Evolutionary conservation across 1,140 invertebrate genomes (phyloP).

Genomic region (Drosophila insularis): DNA sequence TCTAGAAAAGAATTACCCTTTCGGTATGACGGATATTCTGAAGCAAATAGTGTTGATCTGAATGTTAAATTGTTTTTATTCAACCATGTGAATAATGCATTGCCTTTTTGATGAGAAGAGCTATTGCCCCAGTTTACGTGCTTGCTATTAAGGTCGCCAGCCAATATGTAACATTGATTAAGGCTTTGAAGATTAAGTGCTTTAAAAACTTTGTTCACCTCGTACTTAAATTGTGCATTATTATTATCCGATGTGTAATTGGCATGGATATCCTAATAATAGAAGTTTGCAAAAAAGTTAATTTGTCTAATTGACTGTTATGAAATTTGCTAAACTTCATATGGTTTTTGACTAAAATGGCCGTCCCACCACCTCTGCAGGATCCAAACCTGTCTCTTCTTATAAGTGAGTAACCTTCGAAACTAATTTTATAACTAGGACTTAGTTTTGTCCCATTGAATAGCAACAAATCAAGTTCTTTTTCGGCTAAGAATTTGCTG

Average conservation of each 20-base stretch:
- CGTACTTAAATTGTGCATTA: background rate
- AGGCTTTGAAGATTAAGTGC: no score
- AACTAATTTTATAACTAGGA: background rate
- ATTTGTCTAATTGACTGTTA: no score
- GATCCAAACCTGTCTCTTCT: no score
- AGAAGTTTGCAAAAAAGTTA: background rate
- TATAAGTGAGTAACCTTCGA: background rate
- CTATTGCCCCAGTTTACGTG: background rate
- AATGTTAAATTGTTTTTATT: no score
- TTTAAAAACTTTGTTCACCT: background rate
- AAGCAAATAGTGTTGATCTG: no score
- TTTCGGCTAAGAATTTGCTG: no score
- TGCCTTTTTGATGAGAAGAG: background rate
- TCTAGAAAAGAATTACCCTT: no score
- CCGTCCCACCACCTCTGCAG: no score
- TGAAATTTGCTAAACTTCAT: no score
- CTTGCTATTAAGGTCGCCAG: background rate
- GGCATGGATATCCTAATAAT: background rate
- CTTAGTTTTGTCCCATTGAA: background rate
- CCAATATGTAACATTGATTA: background rate
- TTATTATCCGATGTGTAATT: background rate
- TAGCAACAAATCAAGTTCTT: background rate
- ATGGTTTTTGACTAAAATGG: no score
- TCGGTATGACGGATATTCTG: no score
- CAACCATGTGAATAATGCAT: background rate